Evolutionary conservation across 2,797 vertebrate genomes (phyloP), one percentile per base, ranked within the genome.

Genomic region (Parotocinclus haroldoi): DNA sequence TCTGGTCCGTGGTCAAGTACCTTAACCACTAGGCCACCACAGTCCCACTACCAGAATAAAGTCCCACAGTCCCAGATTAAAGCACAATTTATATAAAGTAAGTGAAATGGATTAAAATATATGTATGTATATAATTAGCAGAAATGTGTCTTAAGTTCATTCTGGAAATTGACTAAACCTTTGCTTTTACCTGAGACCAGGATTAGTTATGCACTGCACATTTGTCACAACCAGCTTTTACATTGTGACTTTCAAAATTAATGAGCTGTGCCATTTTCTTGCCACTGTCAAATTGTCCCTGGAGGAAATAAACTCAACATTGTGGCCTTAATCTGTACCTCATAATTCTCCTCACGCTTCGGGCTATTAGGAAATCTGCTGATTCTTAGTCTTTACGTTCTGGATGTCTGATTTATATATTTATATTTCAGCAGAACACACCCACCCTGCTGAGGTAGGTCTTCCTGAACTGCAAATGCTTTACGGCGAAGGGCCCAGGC

Each of bases 401-500:
- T 18, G 8, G 10, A 16, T 27, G 14, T 8, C 19, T n/a, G 39
- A 53, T 64, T 37, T 65, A 44, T 56, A 12, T 38, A 7, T 7
- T 39, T 37, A 16, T 45, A 56, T 50, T 59, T 59, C 16, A 49
- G 19, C 56, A 40, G 44, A n/a, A 44, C 36, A 49, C 13, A 14
- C 48, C 48, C 14, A 16, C n/a, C 8, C 38, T 67, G 45, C 50
- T 58, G 45, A 58, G 48, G 59, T 63, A 57, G 55, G 50, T 67
- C 54, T 63, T 37, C 50, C 54, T 73, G 45, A 64, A 66, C 68
- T 65, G 68, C 63, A 75, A 59, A 42, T 55, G 60, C 53, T 65
- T 18, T 54, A 58, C 63, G 46, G 71, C 63, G 76, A 82, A 74
- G 71, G 60, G 73, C 59, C 52, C 51, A 63, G 65, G 76, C 83